Base-by-base conservation (phyloP, 2,888 invertebrate genomes). In the Agonopterix heracliana region DNA sequence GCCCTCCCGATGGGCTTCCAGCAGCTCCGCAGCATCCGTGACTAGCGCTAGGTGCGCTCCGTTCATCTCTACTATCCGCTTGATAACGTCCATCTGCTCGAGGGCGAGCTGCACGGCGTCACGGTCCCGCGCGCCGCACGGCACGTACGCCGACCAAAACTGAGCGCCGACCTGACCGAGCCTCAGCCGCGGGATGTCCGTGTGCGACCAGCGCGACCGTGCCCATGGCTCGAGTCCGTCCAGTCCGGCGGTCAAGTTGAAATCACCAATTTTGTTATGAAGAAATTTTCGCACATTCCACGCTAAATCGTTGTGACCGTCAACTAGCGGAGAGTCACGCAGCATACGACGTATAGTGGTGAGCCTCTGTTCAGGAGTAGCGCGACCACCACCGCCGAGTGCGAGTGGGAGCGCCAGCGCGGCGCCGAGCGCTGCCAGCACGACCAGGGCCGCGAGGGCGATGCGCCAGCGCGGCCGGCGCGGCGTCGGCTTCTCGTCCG, bases 271-370 rank as follows among this genome's bases (percentile, higher is more conserved):
- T 79, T 93, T 93, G 77, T 96, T 96, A 82, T 95, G 95, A 47
- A 95, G 92, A 82, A 96, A 96, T 79, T 95, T 95, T 54, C 96
- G 89, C 55, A 96, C 92, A 79, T 96, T 96, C 96, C 96, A 96
- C 35, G 96, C 95, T 67, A 96, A 89, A 76, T 96, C 96, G 81
- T 96, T 94, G 84, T 96, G 96, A 55, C 95, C 95, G 74, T 95
- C 93, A 63, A 93, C 92, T 57, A 93, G 90, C 48, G 93, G 93
- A 49, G 91, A 90, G 75, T 93, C 92, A 60, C 91, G 90, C 61
- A 93, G 87, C 77, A 93, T 90, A 61, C 91, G 90, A 59, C 90
- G 89, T 64, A 93, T 90, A 58, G 90, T 91, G 59, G 91, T 90
- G 59, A 93, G 87, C 54, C 93, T 89, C 74, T 93, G 91, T 73